Conservation (phyloP, 2,113 vertebrate species). For the Alectura lathami region DNA sequence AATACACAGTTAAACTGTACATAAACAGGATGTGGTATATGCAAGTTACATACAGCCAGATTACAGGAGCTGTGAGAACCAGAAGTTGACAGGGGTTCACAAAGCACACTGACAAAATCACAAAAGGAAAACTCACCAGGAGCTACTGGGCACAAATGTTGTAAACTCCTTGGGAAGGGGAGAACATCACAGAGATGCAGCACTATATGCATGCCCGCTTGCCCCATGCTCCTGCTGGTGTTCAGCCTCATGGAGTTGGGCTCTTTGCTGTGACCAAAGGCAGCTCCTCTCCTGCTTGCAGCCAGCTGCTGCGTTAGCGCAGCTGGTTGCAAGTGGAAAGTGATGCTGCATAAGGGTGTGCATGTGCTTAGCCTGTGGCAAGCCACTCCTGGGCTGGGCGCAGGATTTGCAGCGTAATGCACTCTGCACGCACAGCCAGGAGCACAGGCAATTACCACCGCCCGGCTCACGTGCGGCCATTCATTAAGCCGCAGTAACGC, state of each 20-base stretch:
- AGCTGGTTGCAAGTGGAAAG: too few species aligned
- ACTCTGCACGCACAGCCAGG: background rate
- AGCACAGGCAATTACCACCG: accelerated
- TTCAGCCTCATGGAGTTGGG: background rate
- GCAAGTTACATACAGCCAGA: background rate
- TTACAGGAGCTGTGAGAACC: background rate
- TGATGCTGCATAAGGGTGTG: background rate
- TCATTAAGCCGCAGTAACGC: background rate
- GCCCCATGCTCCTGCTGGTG: background rate
- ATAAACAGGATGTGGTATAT: background rate
- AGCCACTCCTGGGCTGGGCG: background rate
- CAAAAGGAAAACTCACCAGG: background rate
- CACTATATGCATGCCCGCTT: background rate
- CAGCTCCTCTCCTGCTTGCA: background rate
- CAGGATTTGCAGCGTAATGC: accelerated
- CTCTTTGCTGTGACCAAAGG: background rate
- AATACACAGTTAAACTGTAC: too few species aligned
- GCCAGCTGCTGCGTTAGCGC: background rate
- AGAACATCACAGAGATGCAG: background rate
- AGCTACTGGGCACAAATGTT: background rate
- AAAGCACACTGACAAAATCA: background rate
- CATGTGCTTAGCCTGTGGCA: background rate
- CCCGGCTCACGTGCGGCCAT: accelerated
- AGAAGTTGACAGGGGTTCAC: background rate
- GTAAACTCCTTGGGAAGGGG: background rate